Conservation (phyloP, 2,113 vertebrate genomes). For the Oostethus manadensis region DNA sequence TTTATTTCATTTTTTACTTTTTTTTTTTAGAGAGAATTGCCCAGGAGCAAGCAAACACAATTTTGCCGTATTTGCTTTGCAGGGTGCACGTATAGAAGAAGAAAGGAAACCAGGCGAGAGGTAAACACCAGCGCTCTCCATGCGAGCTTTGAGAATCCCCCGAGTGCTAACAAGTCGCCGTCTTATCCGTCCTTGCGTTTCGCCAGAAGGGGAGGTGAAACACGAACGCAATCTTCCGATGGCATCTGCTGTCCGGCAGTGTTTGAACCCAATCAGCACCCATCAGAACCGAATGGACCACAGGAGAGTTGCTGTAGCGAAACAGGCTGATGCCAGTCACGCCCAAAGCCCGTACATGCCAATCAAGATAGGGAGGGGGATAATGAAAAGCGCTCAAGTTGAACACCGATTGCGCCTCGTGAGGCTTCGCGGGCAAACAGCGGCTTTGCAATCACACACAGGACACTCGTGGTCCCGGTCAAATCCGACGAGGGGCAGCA, state of each 20-base stretch:
- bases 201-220: slow-evolving; percentile 31
- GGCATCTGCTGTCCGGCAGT: slow-evolving; percentile 53
- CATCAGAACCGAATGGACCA: slow-evolving; percentile 60
- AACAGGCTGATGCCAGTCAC: slow-evolving; percentile 53
- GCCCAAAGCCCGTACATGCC: slow-evolving; percentile 36
- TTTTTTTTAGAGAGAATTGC: slow-evolving; percentile 34
- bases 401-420: slow-evolving; percentile 21
- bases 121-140: slow-evolving; percentile 4
- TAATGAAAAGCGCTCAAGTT: slow-evolving; percentile 31
- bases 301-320: slow-evolving; percentile 32
- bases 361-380: slow-evolving; percentile 22
- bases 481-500: slow-evolving; percentile 27
- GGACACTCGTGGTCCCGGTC: slow-evolving; percentile 30
- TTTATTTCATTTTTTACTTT: slow-evolving; percentile 4
- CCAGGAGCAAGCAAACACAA: slow-evolving; percentile 41
- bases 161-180: slow-evolving; percentile 22
- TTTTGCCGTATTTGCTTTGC: slow-evolving; percentile 33
- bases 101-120: slow-evolving; percentile 9
- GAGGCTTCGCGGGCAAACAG: slow-evolving; percentile 20
- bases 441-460: slow-evolving; percentile 26
- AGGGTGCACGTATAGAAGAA: neutral
- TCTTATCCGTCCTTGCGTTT: slow-evolving; percentile 59
- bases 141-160: slow-evolving; percentile 28
- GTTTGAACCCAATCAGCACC: slow-evolving; percentile 65
- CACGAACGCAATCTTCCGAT: slow-evolving; percentile 61